phyloP scores from a whole-genome alignment of 2,113 vertebrate genomes.

The Peromyscus maniculatus region DNA sequence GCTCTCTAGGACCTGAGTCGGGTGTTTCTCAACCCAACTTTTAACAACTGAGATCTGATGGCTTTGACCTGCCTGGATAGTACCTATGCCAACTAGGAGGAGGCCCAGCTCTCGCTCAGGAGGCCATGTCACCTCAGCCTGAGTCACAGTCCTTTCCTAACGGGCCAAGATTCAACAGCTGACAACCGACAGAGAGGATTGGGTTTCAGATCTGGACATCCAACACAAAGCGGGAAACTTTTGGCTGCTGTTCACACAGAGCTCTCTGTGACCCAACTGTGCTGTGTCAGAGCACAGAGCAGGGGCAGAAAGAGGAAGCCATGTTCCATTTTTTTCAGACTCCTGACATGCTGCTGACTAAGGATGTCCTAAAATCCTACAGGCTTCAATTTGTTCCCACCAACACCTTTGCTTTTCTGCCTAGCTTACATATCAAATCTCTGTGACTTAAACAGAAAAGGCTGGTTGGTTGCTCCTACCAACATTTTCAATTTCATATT shows the following conservation, averaged over 20 bases:
- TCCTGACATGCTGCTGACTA: accelerated
- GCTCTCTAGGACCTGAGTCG: background rate
- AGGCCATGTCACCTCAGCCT: background rate
- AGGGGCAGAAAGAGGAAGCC: background rate
- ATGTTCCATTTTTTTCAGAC: background rate
- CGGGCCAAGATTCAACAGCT: background rate
- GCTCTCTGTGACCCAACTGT: background rate
- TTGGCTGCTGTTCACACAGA: accelerated
- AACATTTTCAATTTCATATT: background rate
- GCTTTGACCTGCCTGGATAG: background rate
- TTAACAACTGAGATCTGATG: background rate
- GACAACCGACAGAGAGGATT: background rate
- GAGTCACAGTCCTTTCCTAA: background rate
- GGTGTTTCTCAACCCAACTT: background rate
- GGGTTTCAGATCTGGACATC: background rate
- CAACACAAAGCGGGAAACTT: background rate
- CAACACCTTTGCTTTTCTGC: background rate
- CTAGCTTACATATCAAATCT: background rate
- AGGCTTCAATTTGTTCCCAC: background rate
- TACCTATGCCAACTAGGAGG: accelerated
- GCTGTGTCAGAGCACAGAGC: accelerated
- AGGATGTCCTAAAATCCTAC: background rate
- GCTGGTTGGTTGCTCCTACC: background rate
- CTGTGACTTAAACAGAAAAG: background rate
- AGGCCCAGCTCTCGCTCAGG: background rate